Evolutionary conservation across 2,797 vertebrate genomes (phyloP).

Genomic region (Aldrovandia affinis): DNA sequence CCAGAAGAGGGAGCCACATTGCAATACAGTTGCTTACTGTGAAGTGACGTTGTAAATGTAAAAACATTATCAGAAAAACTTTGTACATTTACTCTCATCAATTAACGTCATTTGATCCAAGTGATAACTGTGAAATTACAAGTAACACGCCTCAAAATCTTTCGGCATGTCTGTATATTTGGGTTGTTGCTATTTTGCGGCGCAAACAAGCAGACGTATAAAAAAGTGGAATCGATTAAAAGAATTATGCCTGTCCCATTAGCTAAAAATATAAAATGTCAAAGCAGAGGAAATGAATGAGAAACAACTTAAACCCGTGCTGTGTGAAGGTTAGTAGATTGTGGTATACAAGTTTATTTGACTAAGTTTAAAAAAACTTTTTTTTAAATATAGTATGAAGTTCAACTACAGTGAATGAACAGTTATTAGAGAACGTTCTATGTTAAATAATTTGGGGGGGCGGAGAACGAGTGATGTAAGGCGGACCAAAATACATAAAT

Average conservation of each 20-base stretch:
- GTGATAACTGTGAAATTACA: background rate
- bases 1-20: conserved; percentile 20
- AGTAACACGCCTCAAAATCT: background rate
- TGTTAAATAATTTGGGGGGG: background rate
- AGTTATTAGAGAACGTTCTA: background rate
- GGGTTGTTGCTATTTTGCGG: background rate
- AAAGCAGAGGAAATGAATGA: background rate
- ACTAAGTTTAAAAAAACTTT: background rate
- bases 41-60: background rate
- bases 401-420: background rate
- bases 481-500: conserved; percentile 3
- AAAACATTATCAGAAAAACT: background rate
- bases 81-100: background rate
- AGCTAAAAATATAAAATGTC: background rate
- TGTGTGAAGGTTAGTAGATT: background rate
- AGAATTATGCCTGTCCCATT: background rate
- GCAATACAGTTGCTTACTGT: background rate
- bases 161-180: background rate
- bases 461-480: background rate
- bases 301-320: background rate
- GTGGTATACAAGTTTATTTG: background rate
- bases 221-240: background rate
- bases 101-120: background rate
- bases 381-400: background rate
- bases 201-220: background rate